Percentiles rank a stretch among this genome's conserved stretches.
phyloP scores from a whole-genome alignment of 2,888 invertebrate genomes.

The Ferrisia virgata region DNA sequence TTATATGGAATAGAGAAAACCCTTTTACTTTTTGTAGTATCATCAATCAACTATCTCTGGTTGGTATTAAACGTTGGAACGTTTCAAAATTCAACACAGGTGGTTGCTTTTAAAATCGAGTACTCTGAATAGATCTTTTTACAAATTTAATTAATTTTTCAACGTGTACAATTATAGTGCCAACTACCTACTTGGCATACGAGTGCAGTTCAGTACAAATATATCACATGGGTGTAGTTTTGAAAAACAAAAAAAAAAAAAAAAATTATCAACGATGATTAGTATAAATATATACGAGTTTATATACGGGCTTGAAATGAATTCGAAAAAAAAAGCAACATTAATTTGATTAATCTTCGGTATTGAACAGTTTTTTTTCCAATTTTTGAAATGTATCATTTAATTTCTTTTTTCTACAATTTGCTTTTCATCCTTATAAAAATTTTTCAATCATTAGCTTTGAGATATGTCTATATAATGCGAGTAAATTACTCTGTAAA shows the following conservation, averaged over 20 bases:
- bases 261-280: too few relatives aligned
- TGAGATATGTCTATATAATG: neutral
- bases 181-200: neutral
- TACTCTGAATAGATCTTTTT: neutral
- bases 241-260: too few relatives aligned
- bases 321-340: neutral
- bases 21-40: neutral
- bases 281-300: too few relatives aligned
- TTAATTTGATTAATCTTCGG: neutral
- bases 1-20: neutral
- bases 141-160: conserved; percentile 9
- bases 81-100: neutral
- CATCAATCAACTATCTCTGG: neutral
- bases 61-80: neutral
- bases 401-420: too few relatives aligned
- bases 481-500: neutral
- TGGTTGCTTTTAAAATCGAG: neutral
- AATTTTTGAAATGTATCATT: neutral
- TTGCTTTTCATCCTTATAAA: neutral
- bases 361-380: neutral
- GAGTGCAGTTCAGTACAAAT: too few relatives aligned
- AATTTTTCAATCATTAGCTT: too few relatives aligned
- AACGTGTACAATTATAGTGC: neutral
- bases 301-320: neutral
- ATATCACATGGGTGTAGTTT: too few relatives aligned